Percentiles rank a stretch among this genome's conserved stretches.
Conservation (phyloP, 2,797 vertebrate species). For the Lepus townsendii region DNA sequence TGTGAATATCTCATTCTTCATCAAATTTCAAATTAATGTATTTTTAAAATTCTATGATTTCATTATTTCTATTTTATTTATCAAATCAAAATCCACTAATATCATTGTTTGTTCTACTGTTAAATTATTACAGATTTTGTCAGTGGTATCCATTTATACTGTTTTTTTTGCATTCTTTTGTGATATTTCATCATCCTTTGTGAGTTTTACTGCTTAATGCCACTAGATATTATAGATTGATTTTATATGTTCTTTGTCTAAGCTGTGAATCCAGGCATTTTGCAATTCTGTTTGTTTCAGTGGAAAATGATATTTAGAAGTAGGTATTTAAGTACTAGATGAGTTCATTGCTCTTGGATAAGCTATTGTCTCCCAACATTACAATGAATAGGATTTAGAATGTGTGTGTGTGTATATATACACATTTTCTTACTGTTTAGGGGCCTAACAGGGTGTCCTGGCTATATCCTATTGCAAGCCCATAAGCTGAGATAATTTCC, state of each 20-base stretch:
- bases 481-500: background rate
- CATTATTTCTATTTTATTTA: background rate
- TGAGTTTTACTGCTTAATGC: background rate
- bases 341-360: background rate
- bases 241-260: background rate
- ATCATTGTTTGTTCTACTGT: background rate
- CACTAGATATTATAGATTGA: background rate
- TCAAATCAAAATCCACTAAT: background rate
- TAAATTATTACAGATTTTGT: background rate
- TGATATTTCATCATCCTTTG: background rate
- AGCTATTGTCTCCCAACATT: background rate
- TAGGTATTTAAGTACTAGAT: background rate
- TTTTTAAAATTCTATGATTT: background rate
- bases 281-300: background rate
- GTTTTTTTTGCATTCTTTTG: background rate
- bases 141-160: background rate
- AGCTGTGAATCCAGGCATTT: background rate
- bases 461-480: background rate
- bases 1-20: background rate
- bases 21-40: background rate
- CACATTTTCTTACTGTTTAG: no score
- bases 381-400: background rate
- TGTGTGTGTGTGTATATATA: background rate
- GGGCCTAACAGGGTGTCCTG: no score
- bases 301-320: background rate